Percentiles rank a stretch among this genome's conserved stretches.
phyloP scores from a whole-genome alignment of 2,888 invertebrate species.

The Polietes domitor region DNA sequence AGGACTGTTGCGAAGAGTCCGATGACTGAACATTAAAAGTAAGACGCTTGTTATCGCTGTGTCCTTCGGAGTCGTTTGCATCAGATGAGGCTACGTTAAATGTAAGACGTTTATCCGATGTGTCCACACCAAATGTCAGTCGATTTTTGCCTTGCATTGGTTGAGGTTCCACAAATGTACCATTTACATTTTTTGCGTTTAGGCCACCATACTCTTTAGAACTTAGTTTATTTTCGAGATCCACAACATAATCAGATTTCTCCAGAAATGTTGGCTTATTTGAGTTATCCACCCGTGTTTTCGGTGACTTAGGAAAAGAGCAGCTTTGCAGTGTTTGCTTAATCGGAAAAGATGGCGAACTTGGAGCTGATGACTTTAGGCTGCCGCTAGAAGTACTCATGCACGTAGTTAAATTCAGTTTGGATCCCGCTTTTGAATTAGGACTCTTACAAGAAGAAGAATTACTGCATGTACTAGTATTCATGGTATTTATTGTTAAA shows the following conservation, averaged over 20 bases:
- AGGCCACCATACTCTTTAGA: background rate
- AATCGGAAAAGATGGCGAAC: slow-evolving; percentile 73
- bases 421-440: slow-evolving; percentile 32
- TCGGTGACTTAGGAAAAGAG: slow-evolving; percentile 74
- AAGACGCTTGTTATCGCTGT: slow-evolving; percentile 40
- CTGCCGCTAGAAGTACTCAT: slow-evolving; percentile 55
- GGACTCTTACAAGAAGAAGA: background rate
- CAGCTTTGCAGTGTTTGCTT: slow-evolving; percentile 64
- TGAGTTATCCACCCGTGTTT: slow-evolving; percentile 59
- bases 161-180: slow-evolving; percentile 48
- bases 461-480: slow-evolving; percentile 31
- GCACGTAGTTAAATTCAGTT: slow-evolving; percentile 60
- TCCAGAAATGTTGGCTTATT: slow-evolving; percentile 71
- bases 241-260: slow-evolving; percentile 68
- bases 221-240: background rate
- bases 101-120: slow-evolving; percentile 41
- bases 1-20: background rate
- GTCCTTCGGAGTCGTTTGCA: slow-evolving; percentile 8
- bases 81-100: slow-evolving; percentile 19
- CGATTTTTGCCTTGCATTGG: slow-evolving; percentile 34
- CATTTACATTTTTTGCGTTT: slow-evolving; percentile 57
- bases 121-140: slow-evolving; percentile 36
- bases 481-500: slow-evolving; percentile 4
- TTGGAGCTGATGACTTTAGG: slow-evolving; percentile 61
- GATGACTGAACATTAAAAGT: slow-evolving; percentile 53